Base-by-base conservation (phyloP, 2,888 invertebrate genomes). In the Reticulitermes lucifugus region DNA sequence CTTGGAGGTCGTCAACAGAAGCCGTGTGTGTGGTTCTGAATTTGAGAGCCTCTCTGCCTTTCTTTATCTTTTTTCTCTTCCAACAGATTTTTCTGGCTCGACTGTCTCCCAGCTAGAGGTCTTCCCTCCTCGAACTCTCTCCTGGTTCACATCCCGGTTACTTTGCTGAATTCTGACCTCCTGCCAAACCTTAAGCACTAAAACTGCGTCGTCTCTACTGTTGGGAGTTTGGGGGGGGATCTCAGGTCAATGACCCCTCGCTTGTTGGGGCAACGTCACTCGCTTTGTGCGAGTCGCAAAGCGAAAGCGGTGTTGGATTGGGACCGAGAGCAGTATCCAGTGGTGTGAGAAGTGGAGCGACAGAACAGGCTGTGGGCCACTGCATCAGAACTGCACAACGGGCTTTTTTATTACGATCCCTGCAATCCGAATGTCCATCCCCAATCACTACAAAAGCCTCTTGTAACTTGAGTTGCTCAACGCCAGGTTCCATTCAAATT, bases 211-310 rank as follows among this genome's bases (percentile, higher is more conserved):
- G 55, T 18, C 55, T 55, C 55, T 55, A 18, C 55, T 18, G 55
- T 18, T 12, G 43, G 6, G 46, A 9, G 46, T 46, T 35, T 35
- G 35, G 35, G 35, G 35, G 35, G 35, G 35, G 35, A 35, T 35
- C 35, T 35, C 35, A 35, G 35, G 83, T 83, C 83, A 59, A 46
- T 75, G 83, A 83, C 83, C 75, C 60, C 55, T 71, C 55, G 79
- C 25, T 35, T 9, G 46, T 59, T 41, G 79, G 83, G 83, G 83
- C 83, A 83, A 83, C 59, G 75, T n/a, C 83, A 83, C 83, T 55
- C 59, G 59, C 21, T 41, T 43, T 79, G 79, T 79, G 59, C 35
- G 21, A 46, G 79, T 7, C 29, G 29, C 25, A 35, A 14, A 41
- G 41, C 73, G 73, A 41, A 73, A 73, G 41, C 35, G 6, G 25